Evolutionary conservation across 2,888 invertebrate species (phyloP), one percentile per base, ranked within the genome.

Genomic region (Conistra vaccinii): DNA sequence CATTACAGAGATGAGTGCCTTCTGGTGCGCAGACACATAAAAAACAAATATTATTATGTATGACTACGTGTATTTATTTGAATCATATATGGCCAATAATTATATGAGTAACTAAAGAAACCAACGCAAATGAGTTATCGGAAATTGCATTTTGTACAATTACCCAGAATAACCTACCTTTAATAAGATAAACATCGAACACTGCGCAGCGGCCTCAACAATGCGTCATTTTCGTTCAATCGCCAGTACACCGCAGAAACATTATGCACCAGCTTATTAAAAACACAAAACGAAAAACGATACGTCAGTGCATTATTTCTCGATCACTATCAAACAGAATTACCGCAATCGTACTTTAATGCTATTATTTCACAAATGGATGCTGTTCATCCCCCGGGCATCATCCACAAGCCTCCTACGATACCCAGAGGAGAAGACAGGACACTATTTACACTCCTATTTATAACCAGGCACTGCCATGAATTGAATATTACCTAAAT

Each of bases 391-490:
- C 81, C 81, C 76, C 12, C 2, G 61, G 74, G 81, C 17, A 29
- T 14, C 65, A 73, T 86, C 57, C 53, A 39, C 68, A 73, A 70
- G 63, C 60, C 69, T 42, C 70, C 45, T 53, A 84, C 72, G 84
- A 65, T 73, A 60, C 85, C 72, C 81, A 12, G 23, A 76, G 72
- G 85, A n/a, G 3, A n/a, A 55, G 75, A 77, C 73, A 77, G 69
- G 74, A 76, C 70, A n/a, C n/a, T n/a, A n/a, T n/a, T n/a, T n/a
- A n/a, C n/a, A 69, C 60, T 53, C 65, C 84, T 84, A 84, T 84
- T 82, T 80, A 76, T 84, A 80, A 58, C 85, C 57, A 42, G 62
- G 53, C 53, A 81, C 69, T 58, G 51, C 58, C 55, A 62, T 80
- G 81, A 75, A 84, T 84, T 84, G 71, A 75, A 62, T 57, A 84